Evolutionary conservation across 2,113 vertebrate species (phyloP).

Genomic region (Pipa parva): DNA sequence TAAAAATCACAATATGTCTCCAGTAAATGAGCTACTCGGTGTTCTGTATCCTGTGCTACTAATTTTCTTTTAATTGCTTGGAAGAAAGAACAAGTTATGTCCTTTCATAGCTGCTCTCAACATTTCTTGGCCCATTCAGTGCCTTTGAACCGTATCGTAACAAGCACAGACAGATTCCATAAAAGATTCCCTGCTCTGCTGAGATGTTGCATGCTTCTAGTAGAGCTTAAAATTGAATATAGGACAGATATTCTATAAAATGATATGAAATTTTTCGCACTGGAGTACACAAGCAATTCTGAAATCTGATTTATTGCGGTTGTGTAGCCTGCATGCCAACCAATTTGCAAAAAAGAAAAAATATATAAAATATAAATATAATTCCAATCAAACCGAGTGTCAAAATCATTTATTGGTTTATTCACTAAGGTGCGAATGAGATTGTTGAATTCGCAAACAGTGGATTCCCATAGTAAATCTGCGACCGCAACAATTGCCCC

Average conservation of each 20-base stretch:
- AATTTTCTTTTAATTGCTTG: slow-evolving; percentile 35
- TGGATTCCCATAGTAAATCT: too few species aligned
- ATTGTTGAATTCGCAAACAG: too few species aligned
- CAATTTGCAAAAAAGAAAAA: too few species aligned
- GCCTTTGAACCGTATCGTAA: slow-evolving; percentile 41
- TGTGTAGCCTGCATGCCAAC: neutral
- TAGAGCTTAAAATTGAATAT: slow-evolving; percentile 9
- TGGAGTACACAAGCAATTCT: slow-evolving; percentile 20
- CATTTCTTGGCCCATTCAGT: slow-evolving; percentile 39
- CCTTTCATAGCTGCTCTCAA: slow-evolving; percentile 39
- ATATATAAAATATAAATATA: too few species aligned
- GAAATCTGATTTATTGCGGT: too few species aligned
- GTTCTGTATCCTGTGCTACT: slow-evolving; percentile 20
- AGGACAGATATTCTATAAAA: slow-evolving; percentile 26
- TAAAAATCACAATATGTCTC: slow-evolving; percentile 30
- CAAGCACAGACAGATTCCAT: slow-evolving; percentile 40
- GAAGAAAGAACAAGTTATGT: slow-evolving; percentile 28
- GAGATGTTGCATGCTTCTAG: slow-evolving; percentile 15
- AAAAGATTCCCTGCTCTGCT: slow-evolving; percentile 15
- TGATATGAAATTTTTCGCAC: slow-evolving; percentile 11
- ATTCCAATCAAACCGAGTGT: slow-evolving; percentile 27
- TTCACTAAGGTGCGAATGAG: too few species aligned
- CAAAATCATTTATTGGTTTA: too few species aligned
- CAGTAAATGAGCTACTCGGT: slow-evolving; percentile 31
- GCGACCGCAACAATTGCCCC: too few species aligned